Conservation (phyloP, 2,888 invertebrate species). For the Synergus gifuensis region DNA sequence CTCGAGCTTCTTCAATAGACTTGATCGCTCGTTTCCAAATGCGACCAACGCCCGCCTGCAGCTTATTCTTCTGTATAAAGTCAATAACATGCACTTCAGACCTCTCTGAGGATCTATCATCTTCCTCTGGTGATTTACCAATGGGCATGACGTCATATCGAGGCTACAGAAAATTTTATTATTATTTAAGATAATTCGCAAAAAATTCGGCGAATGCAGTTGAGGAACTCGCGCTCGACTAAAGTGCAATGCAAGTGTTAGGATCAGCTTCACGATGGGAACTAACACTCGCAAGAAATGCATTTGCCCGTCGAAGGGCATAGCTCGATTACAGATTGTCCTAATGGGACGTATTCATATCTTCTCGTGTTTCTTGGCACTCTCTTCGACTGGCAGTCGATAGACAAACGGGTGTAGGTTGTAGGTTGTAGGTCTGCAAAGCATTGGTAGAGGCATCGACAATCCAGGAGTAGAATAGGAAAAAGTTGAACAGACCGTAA, state of each 20-base stretch:
- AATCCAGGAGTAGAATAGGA: neutral
- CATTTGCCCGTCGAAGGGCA: constrained; percentile 33
- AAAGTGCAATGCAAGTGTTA: constrained; percentile 12
- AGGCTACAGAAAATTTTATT: neutral
- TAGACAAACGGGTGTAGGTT: neutral
- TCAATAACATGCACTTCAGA: constrained; percentile 43
- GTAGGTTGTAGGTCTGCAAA: neutral
- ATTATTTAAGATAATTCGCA: neutral
- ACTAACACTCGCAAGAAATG: constrained; percentile 34
- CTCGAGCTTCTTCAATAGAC: constrained; percentile 52
- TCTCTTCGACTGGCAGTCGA: constrained; percentile 30
- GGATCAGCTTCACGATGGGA: constrained; percentile 1
- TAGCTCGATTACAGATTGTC: constrained; percentile 31
- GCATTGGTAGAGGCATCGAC: neutral
- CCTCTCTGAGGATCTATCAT: neutral
- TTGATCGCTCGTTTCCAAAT: constrained; percentile 58
- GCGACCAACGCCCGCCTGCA: constrained; percentile 57
- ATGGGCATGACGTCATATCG: constrained; percentile 29
- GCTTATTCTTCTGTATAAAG: constrained; percentile 61
- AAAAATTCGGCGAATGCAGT: neutral
- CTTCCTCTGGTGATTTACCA: constrained; percentile 51
- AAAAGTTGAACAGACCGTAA: constrained; percentile 14
- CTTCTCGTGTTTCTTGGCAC: constrained; percentile 40
- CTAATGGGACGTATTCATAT: constrained; percentile 33
- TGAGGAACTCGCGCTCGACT: constrained; percentile 7